Percentiles rank a stretch among this genome's conserved stretches.
These are phyloP conservation scores for Sylvilagus floridanus DNA, from an alignment of 2,797 vertebrate genomes.

Conservation along the genomic window DNA sequence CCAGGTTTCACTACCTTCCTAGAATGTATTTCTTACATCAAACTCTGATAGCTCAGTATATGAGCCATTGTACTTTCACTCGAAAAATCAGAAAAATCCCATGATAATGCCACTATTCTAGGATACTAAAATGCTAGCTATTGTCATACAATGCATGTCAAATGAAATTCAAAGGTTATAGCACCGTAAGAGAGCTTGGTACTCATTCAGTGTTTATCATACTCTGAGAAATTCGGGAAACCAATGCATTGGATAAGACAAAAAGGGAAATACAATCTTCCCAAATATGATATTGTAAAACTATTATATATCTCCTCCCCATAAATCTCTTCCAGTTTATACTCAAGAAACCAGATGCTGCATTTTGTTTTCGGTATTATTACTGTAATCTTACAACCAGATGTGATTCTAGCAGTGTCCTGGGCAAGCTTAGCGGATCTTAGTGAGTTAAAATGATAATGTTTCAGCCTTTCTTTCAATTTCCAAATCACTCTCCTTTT, in stretches of 20 bases:
- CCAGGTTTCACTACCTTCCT: neutral
- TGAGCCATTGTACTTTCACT: neutral
- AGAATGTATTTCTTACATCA: neutral
- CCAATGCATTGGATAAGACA: neutral
- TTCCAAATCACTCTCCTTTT: conserved; percentile 25
- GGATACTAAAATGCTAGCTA: neutral
- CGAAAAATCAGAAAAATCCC: conserved; percentile 21
- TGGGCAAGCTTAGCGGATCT: conserved; percentile 1
- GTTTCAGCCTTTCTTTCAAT: conserved; percentile 14
- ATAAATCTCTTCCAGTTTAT: conserved; percentile 29
- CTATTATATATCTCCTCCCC: neutral
- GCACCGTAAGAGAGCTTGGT: neutral
- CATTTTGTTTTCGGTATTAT: neutral
- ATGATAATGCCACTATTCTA: neutral
- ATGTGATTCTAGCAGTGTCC: neutral
- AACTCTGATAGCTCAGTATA: neutral
- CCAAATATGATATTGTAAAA: conserved; percentile 5
- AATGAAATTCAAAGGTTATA: neutral
- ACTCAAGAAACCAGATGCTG: conserved; percentile 41
- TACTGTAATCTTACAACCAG: conserved; percentile 31
- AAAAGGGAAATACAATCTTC: neutral
- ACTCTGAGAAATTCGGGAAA: neutral
- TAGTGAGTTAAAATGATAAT: neutral
- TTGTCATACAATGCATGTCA: neutral
- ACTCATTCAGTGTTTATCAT: neutral